phyloP scores from a whole-genome alignment of 2,888 invertebrate genomes.

The Pterostichus madidus region DNA sequence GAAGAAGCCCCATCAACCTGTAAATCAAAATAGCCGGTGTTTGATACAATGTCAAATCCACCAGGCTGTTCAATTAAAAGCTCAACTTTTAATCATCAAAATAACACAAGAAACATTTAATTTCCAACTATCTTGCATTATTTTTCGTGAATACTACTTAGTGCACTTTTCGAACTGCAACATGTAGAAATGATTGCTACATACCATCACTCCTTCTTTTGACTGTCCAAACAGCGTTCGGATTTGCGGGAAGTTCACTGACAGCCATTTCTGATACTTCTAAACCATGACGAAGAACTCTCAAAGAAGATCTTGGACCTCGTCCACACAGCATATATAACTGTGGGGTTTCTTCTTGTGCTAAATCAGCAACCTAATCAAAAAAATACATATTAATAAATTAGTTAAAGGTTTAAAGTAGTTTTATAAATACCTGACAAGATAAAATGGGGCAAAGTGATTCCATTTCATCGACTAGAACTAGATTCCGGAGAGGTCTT shows the following conservation, averaged over 20 bases:
- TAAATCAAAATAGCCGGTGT: slow-evolving; percentile 95
- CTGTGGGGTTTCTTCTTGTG: slow-evolving; percentile 99
- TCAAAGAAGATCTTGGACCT: slow-evolving; percentile 94
- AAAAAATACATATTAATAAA: slow-evolving; percentile 9
- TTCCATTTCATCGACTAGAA: slow-evolving; percentile 97
- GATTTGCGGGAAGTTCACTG: slow-evolving; percentile 99
- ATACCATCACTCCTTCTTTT: slow-evolving; percentile 97
- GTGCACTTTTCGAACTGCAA: slow-evolving; percentile 3
- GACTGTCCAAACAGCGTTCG: slow-evolving; percentile 99
- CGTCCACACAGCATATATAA: slow-evolving; percentile 97
- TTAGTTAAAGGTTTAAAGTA: not conserved
- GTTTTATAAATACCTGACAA: slow-evolving; percentile 80
- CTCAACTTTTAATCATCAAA: slow-evolving; percentile 53
- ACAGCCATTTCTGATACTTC: slow-evolving; percentile 99
- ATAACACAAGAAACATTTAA: slow-evolving; percentile 23
- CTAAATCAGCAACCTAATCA: slow-evolving; percentile 91
- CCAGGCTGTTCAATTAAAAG: slow-evolving; percentile 81
- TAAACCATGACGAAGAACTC: slow-evolving; percentile 96
- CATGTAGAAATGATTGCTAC: slow-evolving; percentile 73
- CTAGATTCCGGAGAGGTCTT: slow-evolving; percentile 93
- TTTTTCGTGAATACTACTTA: slow-evolving; percentile 16
- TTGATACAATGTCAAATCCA: slow-evolving; percentile 84
- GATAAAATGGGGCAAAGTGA: slow-evolving; percentile 94
- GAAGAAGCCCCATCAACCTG: slow-evolving; percentile 76
- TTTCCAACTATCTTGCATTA: slow-evolving; percentile 29